Base-by-base conservation (phyloP, 2,888 invertebrate genomes). In the Rhagium mordax region DNA sequence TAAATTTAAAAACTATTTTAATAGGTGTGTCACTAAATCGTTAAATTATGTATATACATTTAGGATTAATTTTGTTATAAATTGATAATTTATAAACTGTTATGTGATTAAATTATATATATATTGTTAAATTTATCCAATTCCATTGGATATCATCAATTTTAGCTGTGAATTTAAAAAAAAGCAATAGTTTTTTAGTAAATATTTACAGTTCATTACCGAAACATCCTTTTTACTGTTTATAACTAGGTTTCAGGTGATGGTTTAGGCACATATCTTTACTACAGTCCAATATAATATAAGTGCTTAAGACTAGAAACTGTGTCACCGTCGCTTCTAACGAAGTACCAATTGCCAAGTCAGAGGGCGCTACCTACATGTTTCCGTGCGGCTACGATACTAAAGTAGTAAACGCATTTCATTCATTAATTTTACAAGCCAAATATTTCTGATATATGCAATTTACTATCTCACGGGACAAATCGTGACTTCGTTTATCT, bases 31-130 rank as follows among this genome's bases (percentile, higher is more conserved):
- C 21, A 47, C 18, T 61, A 53, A 51, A 67, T 57, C 57, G 57
- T 67, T 29, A 29, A 47, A 47, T 65, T 67, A 21, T 67, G 66
- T 67, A 67, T n/a, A 67, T 67, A 67, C n/a, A 67, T 47, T 53
- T 29, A 55, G 18, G n/a, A 29, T 41, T 18, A 53, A 67, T 67
- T 67, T 6, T 57, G 66, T 67, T 67, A 21, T 57, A 55, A 24
- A 33, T 62, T 24, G 16, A 49, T 65, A 27, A 51, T 65, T 67
- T 67, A 57, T 55, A 41, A 67, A 67, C 27, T 57, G 66, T 67
- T 67, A 65, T 53, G n/a, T 61, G 13, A 15, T 57, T 67, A 57
- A 67, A 67, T 67, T 67, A 67, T 67, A 53, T 65, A 67, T 53
- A n/a, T 33, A 7, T 55, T 57, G 66, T 57, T 67, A 57, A 57